Evolutionary conservation across 1,140 invertebrate genomes (phyloP), one percentile per base, ranked within the genome.

Genomic region (Philopotamus ludificatus): DNA sequence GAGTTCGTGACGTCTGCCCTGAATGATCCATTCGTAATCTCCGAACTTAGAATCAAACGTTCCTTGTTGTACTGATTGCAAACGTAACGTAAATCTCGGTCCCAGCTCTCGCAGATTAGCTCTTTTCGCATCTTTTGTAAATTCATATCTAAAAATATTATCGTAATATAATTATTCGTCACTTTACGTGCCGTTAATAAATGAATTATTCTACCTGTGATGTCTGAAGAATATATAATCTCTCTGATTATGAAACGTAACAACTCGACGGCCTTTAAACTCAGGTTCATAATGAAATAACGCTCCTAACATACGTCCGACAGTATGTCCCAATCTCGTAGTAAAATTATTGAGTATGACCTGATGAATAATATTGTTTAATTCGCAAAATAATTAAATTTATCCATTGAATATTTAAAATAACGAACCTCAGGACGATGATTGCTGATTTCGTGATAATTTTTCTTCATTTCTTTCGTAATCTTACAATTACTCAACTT

Each of bases 141-240:
- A 98, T 72, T 96, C 91, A 76, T 99, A 99, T 67, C 92, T 93
- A 72, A 18, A 79, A 75, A 16, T 22, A 55, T 55, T 20, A n/a
- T n/a, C n/a, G n/a, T 49, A 8, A 41, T 41, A n/a, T n/a, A n/a
- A n/a, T n/a, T n/a, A n/a, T n/a, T n/a, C n/a, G n/a, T n/a, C n/a
- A n/a, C n/a, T n/a, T n/a, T n/a, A n/a, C n/a, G n/a, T n/a, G n/a
- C n/a, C n/a, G n/a, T n/a, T n/a, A n/a, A n/a, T n/a, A n/a, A n/a
- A n/a, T n/a, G n/a, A n/a, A n/a, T n/a, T 47, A 20, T 72, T 71
- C 77, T 78, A 95, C 91, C 94, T 89, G 77, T 99, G 97, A 80
- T 99, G 95, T 57, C 97, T 85, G 73, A 99, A 98, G 79, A 99
- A 99, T 72, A 99, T 96, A 73, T 96, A 99, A 82, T 99, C 97